Base-by-base conservation (phyloP, 2,888 invertebrate genomes). In the Hydropsyche betteni region DNA sequence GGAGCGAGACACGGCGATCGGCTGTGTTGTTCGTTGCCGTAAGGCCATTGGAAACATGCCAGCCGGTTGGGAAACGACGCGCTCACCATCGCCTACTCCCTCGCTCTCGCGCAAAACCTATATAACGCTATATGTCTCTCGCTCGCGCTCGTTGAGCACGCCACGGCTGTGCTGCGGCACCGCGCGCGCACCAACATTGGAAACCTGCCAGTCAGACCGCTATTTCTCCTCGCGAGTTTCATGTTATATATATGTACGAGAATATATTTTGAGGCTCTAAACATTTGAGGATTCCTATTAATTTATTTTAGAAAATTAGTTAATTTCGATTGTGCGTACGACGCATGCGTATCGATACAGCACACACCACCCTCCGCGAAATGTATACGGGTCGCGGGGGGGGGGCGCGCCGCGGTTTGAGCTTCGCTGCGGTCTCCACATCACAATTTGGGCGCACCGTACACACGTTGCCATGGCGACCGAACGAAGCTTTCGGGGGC, bases 191-290 rank as follows among this genome's bases (percentile, higher is more conserved):
- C 69, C 51, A 53, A 70, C 53, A 76, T 79, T 79, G 79, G 79
- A 79, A 79, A 79, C 77, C 79, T 79, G 79, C 79, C 79, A 79
- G 79, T 79, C 79, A 77, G 79, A 77, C 77, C 76, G 79, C 75
- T 79, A 77, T 77, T 77, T 77, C 76, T 76, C 76, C 76, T 52
- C 70, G 53, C 72, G 69, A 68, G 74, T 69, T 74, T 76, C 73
- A 76, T 75, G 76, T 74, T 73, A 68, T 44, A 75, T 74, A 78
- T 78, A 24, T 24, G 24, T 24, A 61, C 16, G 61, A 24, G 24
- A 24, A 24, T 24, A 24, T 24, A 24, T 24, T 24, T 24, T 24
- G 24, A 24, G 24, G 24, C 24, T 24, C 24, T 24, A 24, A 24
- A 24, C 24, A 24, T 24, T 24, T 24, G 24, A 24, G 24, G 24